Percentiles rank a stretch among this genome's conserved stretches.
Conservation (phyloP, 2,797 vertebrate species). For the Falco berigora region DNA sequence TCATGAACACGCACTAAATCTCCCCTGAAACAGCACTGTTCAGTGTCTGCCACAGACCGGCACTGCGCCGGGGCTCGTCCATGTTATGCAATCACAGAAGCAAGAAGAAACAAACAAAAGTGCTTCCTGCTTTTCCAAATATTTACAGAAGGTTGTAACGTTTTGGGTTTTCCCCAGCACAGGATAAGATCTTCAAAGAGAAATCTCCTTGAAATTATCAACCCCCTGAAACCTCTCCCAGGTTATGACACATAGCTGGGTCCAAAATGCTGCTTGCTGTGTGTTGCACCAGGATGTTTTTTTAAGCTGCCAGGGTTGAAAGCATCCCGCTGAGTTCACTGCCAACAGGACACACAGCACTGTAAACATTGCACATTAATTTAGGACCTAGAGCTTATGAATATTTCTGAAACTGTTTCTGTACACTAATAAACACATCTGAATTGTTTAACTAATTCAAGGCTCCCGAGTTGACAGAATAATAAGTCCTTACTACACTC, state of each 20-base stretch:
- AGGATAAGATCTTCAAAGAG: background rate
- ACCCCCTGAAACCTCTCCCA: background rate
- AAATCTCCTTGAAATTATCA: background rate
- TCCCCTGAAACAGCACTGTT: background rate
- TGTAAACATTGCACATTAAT: background rate
- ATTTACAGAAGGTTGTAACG: background rate
- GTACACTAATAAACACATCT: background rate
- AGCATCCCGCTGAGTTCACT: background rate
- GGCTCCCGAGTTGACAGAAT: background rate
- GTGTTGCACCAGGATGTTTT: background rate
- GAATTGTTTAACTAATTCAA: background rate
- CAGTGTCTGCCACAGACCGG: fast-evolving
- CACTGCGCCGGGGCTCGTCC: background rate
- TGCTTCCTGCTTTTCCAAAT: background rate
- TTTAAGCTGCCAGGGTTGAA: background rate
- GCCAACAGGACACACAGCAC: background rate
- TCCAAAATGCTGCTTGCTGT: background rate
- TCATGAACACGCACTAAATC: fast-evolving
- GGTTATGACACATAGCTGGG: background rate
- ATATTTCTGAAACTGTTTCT: background rate
- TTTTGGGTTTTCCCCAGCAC: background rate
- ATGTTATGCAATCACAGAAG: background rate
- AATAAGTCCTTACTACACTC: background rate
- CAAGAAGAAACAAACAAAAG: background rate
- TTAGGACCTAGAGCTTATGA: background rate